Evolutionary conservation across 2,113 vertebrate genomes (phyloP).

Genomic region (Apus apus): DNA sequence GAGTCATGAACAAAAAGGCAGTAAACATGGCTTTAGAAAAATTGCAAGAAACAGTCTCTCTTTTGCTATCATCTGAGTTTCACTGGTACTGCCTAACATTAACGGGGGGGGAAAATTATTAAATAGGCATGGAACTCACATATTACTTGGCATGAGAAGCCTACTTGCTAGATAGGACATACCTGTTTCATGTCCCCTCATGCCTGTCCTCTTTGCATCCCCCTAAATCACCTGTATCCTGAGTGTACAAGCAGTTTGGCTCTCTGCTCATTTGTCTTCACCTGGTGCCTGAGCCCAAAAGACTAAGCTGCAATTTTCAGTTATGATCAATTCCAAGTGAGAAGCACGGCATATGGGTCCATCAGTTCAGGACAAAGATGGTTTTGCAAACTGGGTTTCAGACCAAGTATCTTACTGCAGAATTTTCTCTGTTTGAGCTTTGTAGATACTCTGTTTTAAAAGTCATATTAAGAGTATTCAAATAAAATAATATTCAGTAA

Average conservation of each 20-base stretch:
- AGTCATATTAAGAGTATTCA: not conserved
- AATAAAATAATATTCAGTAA: not conserved
- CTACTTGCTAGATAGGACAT: not conserved
- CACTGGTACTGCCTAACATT: not conserved
- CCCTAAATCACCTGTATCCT: not conserved
- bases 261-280: not conserved
- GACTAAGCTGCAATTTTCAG: not conserved
- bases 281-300: not conserved
- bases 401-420: not conserved
- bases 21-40: not conserved
- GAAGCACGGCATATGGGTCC: not conserved
- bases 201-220: fast-evolving
- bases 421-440: not conserved
- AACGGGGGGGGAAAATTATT: not conserved
- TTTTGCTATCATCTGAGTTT: not conserved
- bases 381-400: not conserved
- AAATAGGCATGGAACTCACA: not conserved
- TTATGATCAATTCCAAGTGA: not conserved
- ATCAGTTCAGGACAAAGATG: not conserved
- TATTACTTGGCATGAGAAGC: not conserved
- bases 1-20: not conserved
- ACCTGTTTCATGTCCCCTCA: not conserved
- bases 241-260: not conserved
- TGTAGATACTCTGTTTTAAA: not conserved
- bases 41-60: not conserved